Conservation (phyloP, 2,888 invertebrate genomes). For the Colostygia pectinataria region DNA sequence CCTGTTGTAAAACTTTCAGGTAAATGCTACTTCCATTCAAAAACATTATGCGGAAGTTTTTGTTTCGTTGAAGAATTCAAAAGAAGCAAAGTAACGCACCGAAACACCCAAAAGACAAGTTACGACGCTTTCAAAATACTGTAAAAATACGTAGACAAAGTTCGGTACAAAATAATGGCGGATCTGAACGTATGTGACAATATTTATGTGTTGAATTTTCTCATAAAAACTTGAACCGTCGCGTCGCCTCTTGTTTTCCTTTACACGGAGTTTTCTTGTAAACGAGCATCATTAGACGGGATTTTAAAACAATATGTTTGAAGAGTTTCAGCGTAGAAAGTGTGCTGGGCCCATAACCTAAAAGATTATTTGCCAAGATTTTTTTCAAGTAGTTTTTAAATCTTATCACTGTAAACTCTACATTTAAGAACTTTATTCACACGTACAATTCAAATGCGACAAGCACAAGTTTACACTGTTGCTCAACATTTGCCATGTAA, state of each 20-base stretch:
- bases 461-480: conserved; percentile 20
- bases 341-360: too few species aligned
- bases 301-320: conserved; percentile 55
- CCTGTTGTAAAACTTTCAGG: too few species aligned
- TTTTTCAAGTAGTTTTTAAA: too few species aligned
- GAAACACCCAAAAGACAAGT: conserved; percentile 55
- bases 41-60: background rate
- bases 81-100: conserved; percentile 42
- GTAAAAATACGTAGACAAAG: conserved; percentile 66
- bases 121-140: conserved; percentile 59
- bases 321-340: background rate
- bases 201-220: conserved; percentile 74
- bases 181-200: conserved; percentile 71
- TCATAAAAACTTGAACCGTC: conserved; percentile 63
- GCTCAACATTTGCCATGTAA: conserved; percentile 27
- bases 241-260: conserved; percentile 55
- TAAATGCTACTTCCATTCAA: background rate
- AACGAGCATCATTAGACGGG: conserved; percentile 56
- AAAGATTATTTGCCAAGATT: too few species aligned
- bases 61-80: conserved; percentile 26
- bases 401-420: too few species aligned
- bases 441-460: conserved; percentile 16
- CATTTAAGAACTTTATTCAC: conserved; percentile 7
- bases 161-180: conserved; percentile 72
- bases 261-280: conserved; percentile 48